Percentiles rank a stretch among this genome's conserved stretches.
Evolutionary conservation across 2,797 vertebrate genomes (phyloP).

Genomic region (Tiaroga cobitis): DNA sequence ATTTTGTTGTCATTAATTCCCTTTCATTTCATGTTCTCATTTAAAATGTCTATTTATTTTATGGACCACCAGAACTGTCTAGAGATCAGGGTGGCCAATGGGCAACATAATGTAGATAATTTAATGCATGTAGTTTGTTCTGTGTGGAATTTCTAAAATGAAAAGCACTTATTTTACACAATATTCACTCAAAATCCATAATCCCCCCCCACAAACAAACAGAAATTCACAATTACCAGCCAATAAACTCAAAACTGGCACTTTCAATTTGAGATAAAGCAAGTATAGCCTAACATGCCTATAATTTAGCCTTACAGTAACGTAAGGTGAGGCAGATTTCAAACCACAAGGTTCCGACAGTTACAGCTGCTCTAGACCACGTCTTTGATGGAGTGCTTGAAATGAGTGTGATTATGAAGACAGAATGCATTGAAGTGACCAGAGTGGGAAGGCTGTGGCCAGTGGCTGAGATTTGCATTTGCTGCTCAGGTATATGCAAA

Average conservation of each 20-base stretch:
- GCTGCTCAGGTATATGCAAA: slow-evolving; percentile 55
- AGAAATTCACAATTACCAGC: not conserved
- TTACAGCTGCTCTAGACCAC: not conserved
- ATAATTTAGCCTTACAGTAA: not conserved
- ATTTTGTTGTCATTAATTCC: not conserved
- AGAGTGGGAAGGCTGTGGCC: slow-evolving; percentile 33
- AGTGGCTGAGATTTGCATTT: slow-evolving; percentile 49
- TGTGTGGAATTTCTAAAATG: not conserved
- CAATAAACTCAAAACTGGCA: not conserved
- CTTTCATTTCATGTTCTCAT: not conserved
- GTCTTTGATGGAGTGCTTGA: slow-evolving; percentile 4
- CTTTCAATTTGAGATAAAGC: not conserved
- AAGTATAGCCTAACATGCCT: not conserved
- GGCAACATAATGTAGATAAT: not conserved
- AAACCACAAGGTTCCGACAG: not conserved
- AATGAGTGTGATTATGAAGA: not conserved
- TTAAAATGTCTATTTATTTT: not conserved
- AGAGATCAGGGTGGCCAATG: not conserved
- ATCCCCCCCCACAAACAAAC: too few species aligned
- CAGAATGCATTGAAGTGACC: not conserved
- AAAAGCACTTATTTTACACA: not conserved
- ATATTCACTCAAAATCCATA: not conserved
- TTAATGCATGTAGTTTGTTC: not conserved
- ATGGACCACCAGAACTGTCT: not conserved
- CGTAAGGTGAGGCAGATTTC: not conserved